Conservation (phyloP, 1,140 invertebrate genomes). For the Charaxes varanes region DNA sequence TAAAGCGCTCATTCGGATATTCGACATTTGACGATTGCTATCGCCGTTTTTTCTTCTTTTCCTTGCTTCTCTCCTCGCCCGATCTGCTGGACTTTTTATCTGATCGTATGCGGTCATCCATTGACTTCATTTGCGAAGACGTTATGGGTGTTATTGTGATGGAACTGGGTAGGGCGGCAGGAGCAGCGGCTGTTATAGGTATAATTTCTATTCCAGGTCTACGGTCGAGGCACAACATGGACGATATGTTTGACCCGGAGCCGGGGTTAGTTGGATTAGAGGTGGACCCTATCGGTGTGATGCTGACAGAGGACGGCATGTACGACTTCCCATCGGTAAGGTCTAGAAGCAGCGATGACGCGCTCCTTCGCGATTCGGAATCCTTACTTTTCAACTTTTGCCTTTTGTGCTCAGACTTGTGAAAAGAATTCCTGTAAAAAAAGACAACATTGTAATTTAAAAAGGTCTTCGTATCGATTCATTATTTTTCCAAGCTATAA, state of each 20-base stretch:
- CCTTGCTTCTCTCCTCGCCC: slow-evolving; percentile 78
- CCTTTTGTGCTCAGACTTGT: slow-evolving; percentile 72
- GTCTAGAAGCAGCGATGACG: slow-evolving; percentile 63
- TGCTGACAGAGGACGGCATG: slow-evolving; percentile 84
- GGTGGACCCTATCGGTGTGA: slow-evolving; percentile 80
- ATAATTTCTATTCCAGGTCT: slow-evolving; percentile 88
- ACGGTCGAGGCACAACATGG: slow-evolving; percentile 79
- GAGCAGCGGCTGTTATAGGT: slow-evolving; percentile 79
- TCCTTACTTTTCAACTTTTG: slow-evolving; percentile 70
- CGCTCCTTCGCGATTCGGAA: slow-evolving; percentile 39
- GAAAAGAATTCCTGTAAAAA: slow-evolving; percentile 71
- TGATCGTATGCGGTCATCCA: slow-evolving; percentile 77
- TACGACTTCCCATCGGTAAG: slow-evolving; percentile 77
- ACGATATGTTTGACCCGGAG: slow-evolving; percentile 75
- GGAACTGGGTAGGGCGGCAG: slow-evolving; percentile 81
- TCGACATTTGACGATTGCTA: too few relatives aligned
- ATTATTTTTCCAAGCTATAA: too few relatives aligned
- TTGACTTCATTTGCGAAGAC: slow-evolving; percentile 72
- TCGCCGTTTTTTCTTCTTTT: slow-evolving; percentile 87
- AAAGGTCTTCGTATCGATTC: too few relatives aligned
- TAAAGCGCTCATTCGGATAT: too few relatives aligned
- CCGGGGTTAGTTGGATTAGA: slow-evolving; percentile 36
- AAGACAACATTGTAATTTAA: slow-evolving; percentile 6
- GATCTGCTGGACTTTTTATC: slow-evolving; percentile 80
- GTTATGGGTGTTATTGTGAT: slow-evolving; percentile 90